Percentiles rank a stretch among this genome's conserved stretches.
Evolutionary conservation across 2,888 invertebrate genomes (phyloP).

Genomic region (Metacarcinus magister): DNA sequence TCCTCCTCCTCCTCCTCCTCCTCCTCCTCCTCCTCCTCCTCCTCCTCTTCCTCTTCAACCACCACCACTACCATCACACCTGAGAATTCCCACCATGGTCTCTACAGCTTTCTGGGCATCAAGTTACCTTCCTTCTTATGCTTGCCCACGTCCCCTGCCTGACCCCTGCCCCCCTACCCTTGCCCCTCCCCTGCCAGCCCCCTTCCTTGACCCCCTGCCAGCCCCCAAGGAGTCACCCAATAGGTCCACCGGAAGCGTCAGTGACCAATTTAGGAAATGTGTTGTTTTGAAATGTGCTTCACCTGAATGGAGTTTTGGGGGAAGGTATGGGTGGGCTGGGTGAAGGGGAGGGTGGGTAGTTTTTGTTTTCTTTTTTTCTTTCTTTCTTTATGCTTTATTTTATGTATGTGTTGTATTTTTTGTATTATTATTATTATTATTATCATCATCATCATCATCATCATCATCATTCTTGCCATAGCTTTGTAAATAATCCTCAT

Average conservation of each 20-base stretch:
- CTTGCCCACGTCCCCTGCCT: conserved; percentile 26
- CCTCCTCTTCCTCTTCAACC: background rate
- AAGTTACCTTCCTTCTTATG: conserved; percentile 39
- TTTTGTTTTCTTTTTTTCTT: background rate
- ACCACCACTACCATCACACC: background rate
- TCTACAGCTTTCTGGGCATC: conserved; percentile 19
- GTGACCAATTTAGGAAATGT: background rate
- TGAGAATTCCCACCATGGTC: conserved; percentile 44
- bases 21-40: conserved; percentile 18
- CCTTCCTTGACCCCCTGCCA: background rate
- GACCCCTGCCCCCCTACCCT: background rate
- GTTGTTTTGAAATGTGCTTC: background rate
- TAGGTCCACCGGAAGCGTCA: background rate
- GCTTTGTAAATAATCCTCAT: no score
- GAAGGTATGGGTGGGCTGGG: background rate
- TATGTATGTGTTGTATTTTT: no score
- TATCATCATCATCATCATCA: no score
- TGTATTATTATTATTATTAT: no score
- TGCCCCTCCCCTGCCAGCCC: background rate
- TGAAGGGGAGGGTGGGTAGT: no score
- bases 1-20: background rate
- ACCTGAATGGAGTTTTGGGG: background rate
- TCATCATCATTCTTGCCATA: no score
- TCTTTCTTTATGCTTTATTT: background rate
- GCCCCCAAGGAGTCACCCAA: background rate